These are phyloP conservation scores for Euwallacea similis DNA, from an alignment of 1,140 invertebrate genomes.

Conservation along the genomic window DNA sequence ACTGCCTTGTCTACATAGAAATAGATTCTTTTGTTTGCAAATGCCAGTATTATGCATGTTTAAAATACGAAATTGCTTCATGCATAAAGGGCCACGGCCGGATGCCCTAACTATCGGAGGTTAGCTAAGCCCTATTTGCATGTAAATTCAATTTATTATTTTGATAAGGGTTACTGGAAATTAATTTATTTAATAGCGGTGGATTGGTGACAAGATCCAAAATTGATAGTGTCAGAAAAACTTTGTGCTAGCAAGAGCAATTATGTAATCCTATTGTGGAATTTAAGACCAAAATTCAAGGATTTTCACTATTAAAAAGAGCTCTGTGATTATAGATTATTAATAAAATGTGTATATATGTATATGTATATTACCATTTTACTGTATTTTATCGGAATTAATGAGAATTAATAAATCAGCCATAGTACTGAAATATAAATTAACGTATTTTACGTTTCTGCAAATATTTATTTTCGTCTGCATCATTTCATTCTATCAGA, in stretches of 20 bases:
- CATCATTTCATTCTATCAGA: too few relatives aligned
- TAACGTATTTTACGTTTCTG: too few relatives aligned
- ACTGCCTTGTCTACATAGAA: slow-evolving; percentile 14
- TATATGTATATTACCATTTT: background rate
- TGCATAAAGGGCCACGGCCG: background rate
- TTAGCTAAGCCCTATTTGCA: slow-evolving; percentile 6
- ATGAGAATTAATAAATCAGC: too few relatives aligned
- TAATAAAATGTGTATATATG: background rate
- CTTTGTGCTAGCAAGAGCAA: background rate
- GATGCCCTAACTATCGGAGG: background rate
- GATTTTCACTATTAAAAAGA: background rate
- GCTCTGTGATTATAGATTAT: background rate
- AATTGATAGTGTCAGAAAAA: background rate
- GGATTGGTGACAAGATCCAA: background rate
- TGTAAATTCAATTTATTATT: background rate
- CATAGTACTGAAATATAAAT: too few relatives aligned
- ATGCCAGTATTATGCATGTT: slow-evolving; percentile 7
- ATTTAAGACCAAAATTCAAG: background rate
- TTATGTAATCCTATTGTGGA: background rate
- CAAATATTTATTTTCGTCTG: too few relatives aligned
- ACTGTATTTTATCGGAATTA: too few relatives aligned
- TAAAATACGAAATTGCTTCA: slow-evolving; percentile 15
- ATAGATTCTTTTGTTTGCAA: slow-evolving; percentile 15
- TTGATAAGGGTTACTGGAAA: background rate
- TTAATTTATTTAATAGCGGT: background rate